A percentile compares a stretch with the other conserved stretches of the same genome.
Conservation (phyloP, 2,888 invertebrate genomes). For the Notodonta ziczac region DNA sequence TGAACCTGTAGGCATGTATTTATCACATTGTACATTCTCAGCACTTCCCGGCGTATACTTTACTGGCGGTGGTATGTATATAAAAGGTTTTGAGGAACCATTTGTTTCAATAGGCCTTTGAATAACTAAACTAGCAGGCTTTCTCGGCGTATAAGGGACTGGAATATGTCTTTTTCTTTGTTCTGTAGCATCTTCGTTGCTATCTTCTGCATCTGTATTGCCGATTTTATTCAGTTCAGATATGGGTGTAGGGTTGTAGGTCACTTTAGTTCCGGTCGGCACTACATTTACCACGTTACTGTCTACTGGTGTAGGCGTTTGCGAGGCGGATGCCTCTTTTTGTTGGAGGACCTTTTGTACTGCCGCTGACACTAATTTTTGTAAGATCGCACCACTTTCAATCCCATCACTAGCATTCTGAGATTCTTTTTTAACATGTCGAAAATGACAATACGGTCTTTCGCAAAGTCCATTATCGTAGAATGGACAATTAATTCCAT, state of each 20-base stretch:
- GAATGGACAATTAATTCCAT: constrained; percentile 93
- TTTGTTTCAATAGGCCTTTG: constrained; percentile 67
- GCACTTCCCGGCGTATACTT: constrained; percentile 72
- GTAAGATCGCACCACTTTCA: constrained; percentile 80
- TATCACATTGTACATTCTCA: constrained; percentile 64
- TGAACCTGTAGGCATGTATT: constrained; percentile 71
- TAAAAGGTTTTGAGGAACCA: constrained; percentile 68
- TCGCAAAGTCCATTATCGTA: constrained; percentile 91
- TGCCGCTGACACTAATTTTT: constrained; percentile 85
- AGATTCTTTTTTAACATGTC: constrained; percentile 91
- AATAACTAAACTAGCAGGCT: constrained; percentile 67
- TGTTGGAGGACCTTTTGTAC: constrained; percentile 85
- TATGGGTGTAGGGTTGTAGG: constrained; percentile 88
- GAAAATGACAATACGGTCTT: constrained; percentile 96
- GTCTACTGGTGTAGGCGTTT: constrained; percentile 43
- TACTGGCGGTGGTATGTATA: constrained; percentile 69
- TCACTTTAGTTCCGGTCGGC: constrained; percentile 72
- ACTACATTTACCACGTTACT: constrained; percentile 35
- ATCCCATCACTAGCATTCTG: constrained; percentile 70
- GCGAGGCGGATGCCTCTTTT: constrained; percentile 60
- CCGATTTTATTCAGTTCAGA: constrained; percentile 83
- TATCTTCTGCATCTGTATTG: constrained; percentile 56
- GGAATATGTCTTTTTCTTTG: constrained; percentile 77
- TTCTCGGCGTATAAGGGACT: constrained; percentile 80
- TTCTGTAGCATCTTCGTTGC: constrained; percentile 60